These are phyloP conservation scores for Volucella zonaria DNA, from an alignment of 2,888 invertebrate genomes.

Conservation along the genomic window DNA sequence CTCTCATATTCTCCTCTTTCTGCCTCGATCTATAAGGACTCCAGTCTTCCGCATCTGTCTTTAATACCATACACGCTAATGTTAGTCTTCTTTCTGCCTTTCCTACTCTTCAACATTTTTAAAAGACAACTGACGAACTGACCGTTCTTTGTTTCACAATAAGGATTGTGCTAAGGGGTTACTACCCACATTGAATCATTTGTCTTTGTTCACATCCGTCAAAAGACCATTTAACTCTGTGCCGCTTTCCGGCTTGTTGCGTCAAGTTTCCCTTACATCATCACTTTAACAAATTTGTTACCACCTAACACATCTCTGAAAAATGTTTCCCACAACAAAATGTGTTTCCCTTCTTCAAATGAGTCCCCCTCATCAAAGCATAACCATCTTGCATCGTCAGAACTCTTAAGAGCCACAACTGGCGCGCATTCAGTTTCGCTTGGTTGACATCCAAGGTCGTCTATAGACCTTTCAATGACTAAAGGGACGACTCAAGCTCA, in stretches of 20 bases:
- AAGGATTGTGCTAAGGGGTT: no score
- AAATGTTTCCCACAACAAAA: conserved; percentile 20
- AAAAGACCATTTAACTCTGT: no score
- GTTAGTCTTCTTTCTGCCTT: no score
- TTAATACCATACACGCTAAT: no score
- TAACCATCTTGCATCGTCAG: conserved; percentile 50
- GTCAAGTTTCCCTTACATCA: neutral
- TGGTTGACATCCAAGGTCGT: conserved; percentile 64
- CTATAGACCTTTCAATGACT: conserved; percentile 51
- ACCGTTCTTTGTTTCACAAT: no score
- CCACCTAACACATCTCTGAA: conserved; percentile 2
- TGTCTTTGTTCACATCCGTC: no score
- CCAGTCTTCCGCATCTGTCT: no score
- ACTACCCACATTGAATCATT: no score
- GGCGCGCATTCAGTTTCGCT: conserved; percentile 43
- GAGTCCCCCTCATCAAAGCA: conserved; percentile 62
- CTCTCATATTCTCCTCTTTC: no score
- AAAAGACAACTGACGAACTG: no score
- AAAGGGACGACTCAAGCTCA: conserved; percentile 32
- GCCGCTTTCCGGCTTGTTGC: neutral
- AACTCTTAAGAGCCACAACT: conserved; percentile 23
- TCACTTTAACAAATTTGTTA: neutral
- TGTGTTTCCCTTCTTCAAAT: conserved; percentile 13
- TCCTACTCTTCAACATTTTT: no score
- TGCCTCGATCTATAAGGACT: no score